Conservation (phyloP, 1,140 invertebrate species). For the Hestina assimilis region DNA sequence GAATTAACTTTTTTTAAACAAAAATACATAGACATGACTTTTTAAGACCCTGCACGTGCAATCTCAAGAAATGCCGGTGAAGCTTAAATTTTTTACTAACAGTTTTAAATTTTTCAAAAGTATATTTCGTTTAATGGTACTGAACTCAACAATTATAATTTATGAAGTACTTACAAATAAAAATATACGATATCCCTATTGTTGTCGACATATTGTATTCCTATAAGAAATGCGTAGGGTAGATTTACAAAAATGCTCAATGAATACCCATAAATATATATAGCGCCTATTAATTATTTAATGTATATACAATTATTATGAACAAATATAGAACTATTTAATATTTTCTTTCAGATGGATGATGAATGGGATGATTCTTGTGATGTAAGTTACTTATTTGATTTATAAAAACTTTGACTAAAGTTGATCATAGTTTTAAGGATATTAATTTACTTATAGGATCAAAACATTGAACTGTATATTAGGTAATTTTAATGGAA, state of each 20-base stretch:
- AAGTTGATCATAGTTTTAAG: too few species aligned
- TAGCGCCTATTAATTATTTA: too few species aligned
- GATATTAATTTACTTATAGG: too few species aligned
- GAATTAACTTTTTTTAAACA: not conserved
- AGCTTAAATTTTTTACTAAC: not conserved
- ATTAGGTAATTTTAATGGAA: too few species aligned
- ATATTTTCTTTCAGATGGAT: slow-evolving; percentile 57
- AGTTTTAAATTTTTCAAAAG: not conserved
- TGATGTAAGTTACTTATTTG: slow-evolving; percentile 46
- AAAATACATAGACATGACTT: not conserved
- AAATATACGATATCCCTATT: too few species aligned
- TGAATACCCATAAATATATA: too few species aligned
- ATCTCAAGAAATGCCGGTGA: not conserved
- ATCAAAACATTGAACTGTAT: too few species aligned
- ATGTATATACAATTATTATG: too few species aligned
- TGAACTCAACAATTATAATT: too few species aligned
- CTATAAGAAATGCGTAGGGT: not conserved
- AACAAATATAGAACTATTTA: too few species aligned
- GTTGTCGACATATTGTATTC: too few species aligned
- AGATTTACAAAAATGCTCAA: slow-evolving; percentile 1
- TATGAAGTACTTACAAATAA: too few species aligned
- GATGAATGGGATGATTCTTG: slow-evolving; percentile 66
- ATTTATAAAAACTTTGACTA: not conserved
- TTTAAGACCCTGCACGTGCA: not conserved
- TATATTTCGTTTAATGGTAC: not conserved